phyloP scores from a whole-genome alignment of 2,797 vertebrate genomes.

The Neomorphus geoffroyi region DNA sequence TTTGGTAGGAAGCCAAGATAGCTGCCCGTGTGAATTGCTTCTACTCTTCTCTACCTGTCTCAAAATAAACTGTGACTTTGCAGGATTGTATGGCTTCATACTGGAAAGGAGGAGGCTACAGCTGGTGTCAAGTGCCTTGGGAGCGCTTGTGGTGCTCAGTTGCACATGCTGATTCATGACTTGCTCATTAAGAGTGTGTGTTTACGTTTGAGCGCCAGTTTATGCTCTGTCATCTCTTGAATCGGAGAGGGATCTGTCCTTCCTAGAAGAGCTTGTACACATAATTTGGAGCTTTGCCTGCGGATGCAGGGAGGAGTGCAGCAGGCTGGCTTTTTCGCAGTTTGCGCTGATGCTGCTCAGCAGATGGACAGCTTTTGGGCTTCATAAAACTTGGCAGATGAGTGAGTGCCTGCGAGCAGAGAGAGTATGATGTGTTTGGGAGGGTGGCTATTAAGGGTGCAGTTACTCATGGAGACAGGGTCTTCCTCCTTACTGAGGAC shows the following conservation, averaged over 20 bases:
- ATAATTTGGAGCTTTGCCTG: not conserved
- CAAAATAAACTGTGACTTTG: not conserved
- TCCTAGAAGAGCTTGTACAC: rapidly evolving
- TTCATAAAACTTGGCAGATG: not conserved
- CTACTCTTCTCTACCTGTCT: not conserved
- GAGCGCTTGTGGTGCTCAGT: rapidly evolving
- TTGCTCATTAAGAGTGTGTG: not conserved
- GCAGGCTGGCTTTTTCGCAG: rapidly evolving
- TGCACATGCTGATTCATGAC: not conserved
- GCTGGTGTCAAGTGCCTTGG: not conserved
- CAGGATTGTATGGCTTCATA: not conserved
- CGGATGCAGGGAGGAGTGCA: rapidly evolving
- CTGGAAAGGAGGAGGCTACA: not conserved
- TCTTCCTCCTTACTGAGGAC: not conserved
- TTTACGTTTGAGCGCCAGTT: rapidly evolving
- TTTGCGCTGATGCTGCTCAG: not conserved
- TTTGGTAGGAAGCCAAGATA: not conserved
- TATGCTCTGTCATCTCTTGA: not conserved
- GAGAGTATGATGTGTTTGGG: not conserved
- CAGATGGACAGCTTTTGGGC: rapidly evolving
- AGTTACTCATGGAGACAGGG: not conserved
- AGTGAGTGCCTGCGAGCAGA: not conserved
- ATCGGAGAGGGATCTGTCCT: rapidly evolving
- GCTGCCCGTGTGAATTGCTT: not conserved
- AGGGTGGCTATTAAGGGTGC: not conserved